Conservation (phyloP, 2,797 vertebrate genomes). For the Eutrigla gurnardus region DNA sequence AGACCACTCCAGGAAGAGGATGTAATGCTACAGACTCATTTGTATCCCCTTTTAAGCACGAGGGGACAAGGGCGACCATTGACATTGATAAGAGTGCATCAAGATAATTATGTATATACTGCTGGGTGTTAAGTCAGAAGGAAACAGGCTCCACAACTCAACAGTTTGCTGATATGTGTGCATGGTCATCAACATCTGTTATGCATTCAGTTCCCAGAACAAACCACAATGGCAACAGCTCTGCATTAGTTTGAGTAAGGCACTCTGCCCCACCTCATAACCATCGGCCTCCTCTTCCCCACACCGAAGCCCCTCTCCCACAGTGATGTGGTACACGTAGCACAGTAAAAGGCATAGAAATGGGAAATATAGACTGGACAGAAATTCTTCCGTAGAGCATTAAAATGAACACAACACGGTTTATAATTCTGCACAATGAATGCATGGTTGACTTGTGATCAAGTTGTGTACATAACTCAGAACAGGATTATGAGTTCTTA, state of each 20-base stretch:
- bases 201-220: constrained; percentile 65
- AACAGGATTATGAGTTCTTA: constrained; percentile 69
- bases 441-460: constrained; percentile 62
- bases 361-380: constrained; percentile 75
- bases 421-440: constrained; percentile 71
- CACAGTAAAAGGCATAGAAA: constrained; percentile 85
- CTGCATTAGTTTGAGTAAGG: constrained; percentile 86
- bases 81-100: constrained; percentile 70
- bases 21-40: constrained; percentile 78
- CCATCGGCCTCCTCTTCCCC: constrained; percentile 63
- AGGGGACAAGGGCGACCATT: constrained; percentile 54
- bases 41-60: constrained; percentile 54
- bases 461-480: constrained; percentile 65
- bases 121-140: constrained; percentile 57
- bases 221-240: constrained; percentile 64
- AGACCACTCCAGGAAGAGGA: constrained; percentile 46
- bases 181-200: constrained; percentile 49
- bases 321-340: constrained; percentile 86
- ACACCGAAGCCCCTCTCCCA: constrained; percentile 80
- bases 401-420: constrained; percentile 75
- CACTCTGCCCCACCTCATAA: constrained; percentile 82
- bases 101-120: constrained; percentile 59
- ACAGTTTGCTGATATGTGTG: constrained; percentile 68
- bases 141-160: constrained; percentile 58
- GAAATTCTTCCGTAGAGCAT: constrained; percentile 55